These are phyloP conservation scores for Neomorphus geoffroyi DNA, from an alignment of 2,797 vertebrate species.

Conservation along the genomic window DNA sequence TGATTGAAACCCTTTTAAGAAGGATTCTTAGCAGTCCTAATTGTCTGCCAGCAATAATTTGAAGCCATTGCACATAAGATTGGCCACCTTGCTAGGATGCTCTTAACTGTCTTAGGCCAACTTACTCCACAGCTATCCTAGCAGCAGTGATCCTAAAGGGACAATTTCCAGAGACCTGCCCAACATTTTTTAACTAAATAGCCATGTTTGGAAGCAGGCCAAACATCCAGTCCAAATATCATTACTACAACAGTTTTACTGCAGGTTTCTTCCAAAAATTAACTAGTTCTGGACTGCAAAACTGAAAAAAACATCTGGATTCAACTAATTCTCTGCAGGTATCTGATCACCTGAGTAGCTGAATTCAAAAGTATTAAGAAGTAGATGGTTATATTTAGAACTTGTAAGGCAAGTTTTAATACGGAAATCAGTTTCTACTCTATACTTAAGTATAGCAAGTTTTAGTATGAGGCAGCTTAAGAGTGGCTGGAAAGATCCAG, in stretches of 20 bases:
- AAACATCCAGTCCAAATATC: neutral
- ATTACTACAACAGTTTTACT: neutral
- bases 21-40: neutral
- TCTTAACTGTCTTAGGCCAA: neutral
- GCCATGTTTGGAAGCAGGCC: neutral
- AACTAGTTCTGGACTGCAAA: neutral
- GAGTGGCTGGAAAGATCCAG: neutral
- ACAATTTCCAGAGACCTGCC: neutral
- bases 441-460: neutral
- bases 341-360: neutral
- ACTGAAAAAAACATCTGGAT: neutral
- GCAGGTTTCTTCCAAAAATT: neutral
- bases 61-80: neutral
- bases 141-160: neutral
- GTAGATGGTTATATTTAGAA: neutral
- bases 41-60: neutral
- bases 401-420: neutral
- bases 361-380: neutral
- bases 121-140: neutral
- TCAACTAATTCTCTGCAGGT: neutral
- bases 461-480: neutral
- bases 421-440: neutral
- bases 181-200: neutral
- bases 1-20: neutral
- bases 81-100: neutral